phyloP scores from a whole-genome alignment of 2,888 invertebrate species.

The Dicranocentrus wangi region DNA sequence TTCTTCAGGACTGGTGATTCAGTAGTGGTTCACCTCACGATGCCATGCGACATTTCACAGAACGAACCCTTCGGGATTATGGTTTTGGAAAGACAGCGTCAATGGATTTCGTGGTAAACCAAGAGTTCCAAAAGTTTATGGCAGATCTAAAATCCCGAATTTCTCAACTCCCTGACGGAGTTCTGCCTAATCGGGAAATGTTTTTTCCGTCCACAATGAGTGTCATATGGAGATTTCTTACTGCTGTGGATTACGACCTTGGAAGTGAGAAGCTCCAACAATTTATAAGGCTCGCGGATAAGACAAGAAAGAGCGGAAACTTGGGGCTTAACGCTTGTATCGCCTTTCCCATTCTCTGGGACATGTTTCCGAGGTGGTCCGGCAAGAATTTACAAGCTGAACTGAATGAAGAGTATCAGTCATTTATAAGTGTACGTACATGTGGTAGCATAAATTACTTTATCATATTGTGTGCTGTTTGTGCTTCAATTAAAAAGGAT shows the following conservation, averaged over 20 bases:
- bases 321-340: slow-evolving; percentile 7
- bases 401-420: background rate
- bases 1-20: background rate
- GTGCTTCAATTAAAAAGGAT: background rate
- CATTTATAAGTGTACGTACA: background rate
- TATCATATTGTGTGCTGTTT: background rate
- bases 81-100: slow-evolving; percentile 30
- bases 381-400: slow-evolving; percentile 18
- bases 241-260: slow-evolving; percentile 5
- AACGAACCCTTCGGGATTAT: slow-evolving; percentile 21
- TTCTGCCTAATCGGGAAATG: background rate
- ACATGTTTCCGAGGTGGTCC: slow-evolving; percentile 21
- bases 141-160: background rate
- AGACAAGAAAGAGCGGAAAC: background rate
- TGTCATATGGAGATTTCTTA: slow-evolving; percentile 21
- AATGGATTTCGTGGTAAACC: slow-evolving; percentile 28
- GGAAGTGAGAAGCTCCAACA: background rate
- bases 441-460: background rate
- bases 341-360: slow-evolving; percentile 4
- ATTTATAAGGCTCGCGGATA: slow-evolving; percentile 1
- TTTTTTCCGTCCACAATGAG: background rate
- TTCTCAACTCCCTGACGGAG: background rate
- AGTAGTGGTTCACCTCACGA: no score
- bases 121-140: slow-evolving; percentile 17
- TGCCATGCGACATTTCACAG: slow-evolving; percentile 7